Evolutionary conservation across 2,113 vertebrate species (phyloP), one percentile per base, ranked within the genome.

Genomic region (Malurus alboscapulatus): DNA sequence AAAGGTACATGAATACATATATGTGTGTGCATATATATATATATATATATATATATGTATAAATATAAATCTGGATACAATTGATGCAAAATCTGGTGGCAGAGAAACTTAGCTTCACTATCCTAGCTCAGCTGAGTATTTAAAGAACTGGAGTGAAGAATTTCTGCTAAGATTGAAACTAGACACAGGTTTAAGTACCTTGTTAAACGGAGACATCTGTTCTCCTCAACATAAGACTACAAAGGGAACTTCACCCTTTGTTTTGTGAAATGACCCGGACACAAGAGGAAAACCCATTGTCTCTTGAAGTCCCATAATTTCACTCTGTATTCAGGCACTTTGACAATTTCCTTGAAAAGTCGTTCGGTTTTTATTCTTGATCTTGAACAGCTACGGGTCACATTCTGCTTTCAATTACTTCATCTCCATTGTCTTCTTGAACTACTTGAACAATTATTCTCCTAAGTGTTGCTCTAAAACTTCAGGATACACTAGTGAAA

Each of bases 371-470:
- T 88, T 75, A n/a, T 79, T 92, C 71, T 84, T 92, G 72, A 85
- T 89, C 90, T 91, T 91, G 78, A 92, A 73, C 50, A 85, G 71
- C 77, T 73, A 89, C 45, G 85, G 95, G 95, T 92, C 91, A 96
- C 83, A 74, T 85, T 90, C 67, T 91, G 45, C 89, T 94, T 96
- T 94, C 87, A 94, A 87, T 93, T 91, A 91, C 55, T 90, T 55
- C 72, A 65, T 73, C 0, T 0, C 17, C 10, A 57, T 85, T 93
- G 84, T 94, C 93, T 94, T 92, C 79, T 34, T 90, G 82, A 94
- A 84, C 82, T 86, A 86, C 82, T 88, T 51, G 59, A 92, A 89
- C 78, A 92, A 87, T 92, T 96, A 85, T 92, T 96, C 72, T 93
- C 57, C 21, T 59, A 83, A 88, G 59, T 17, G 4, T 92, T 95